Base-by-base conservation (phyloP, 1,140 invertebrate species). In the Drosophila paulistorum region DNA sequence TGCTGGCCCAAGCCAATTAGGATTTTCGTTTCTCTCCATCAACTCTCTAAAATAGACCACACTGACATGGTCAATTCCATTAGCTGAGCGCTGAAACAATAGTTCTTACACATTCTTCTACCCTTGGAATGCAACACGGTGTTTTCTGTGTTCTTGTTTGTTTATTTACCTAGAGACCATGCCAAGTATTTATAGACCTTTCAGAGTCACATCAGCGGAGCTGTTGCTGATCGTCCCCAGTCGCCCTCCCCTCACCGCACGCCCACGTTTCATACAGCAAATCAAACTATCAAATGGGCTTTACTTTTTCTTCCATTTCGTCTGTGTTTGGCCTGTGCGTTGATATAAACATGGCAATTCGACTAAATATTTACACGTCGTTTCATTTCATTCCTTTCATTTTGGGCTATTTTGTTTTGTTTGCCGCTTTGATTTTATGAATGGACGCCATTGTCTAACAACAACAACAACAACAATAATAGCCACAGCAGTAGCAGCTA, bases 141-240 rank as follows among this genome's bases (percentile, higher is more conserved):
- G 37, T 39, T 39, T 39, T 39, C 37, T 39, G 30, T 39, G 37
- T 30, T 30, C 11, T 37, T 51, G 20, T 60, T 37, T 82, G 79
- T 85, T 86, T 85, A 69, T 86, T 80, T 77, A 54, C 55, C 51
- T 58, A 55, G 63, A 45, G 33, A 13, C 35, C 45, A 39, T 23
- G 13, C 23, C 45, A 51, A 13, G 64, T 85, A 85, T 85, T 85
- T 79, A 79, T 87, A 86, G 82, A 79, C 71, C 39, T 86, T 84
- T 71, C 73, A 65, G 63, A 70, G 73, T 75, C 80, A 75, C 79
- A 86, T 87, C 74, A 72, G 51, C 58, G 20, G 7, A 70, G 64
- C 70, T 68, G 73, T 64, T 39, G 37, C 1, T 51, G 14, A 7
- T 17, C 2, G 2, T n/a, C 41, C 54, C 51, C 23, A 26, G 23